These are phyloP conservation scores for Callaeas wilsoni DNA, from an alignment of 2,113 vertebrate species.

Conservation along the genomic window DNA sequence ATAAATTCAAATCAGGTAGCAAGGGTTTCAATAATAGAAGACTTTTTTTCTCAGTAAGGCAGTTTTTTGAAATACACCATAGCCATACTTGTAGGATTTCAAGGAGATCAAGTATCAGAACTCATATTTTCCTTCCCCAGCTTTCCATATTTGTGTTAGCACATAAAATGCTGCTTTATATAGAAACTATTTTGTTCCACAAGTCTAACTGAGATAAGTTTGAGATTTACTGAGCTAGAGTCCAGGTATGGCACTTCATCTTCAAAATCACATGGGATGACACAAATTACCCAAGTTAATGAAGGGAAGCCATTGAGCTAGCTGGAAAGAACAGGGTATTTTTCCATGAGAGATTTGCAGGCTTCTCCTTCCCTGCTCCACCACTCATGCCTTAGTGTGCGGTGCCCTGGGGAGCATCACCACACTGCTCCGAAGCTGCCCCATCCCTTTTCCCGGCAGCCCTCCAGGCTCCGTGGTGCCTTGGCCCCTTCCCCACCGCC, in stretches of 20 bases:
- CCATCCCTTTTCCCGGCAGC: rapidly evolving
- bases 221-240: neutral
- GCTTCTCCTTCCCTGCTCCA: neutral
- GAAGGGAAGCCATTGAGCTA: neutral
- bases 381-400: too few species aligned
- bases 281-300: neutral
- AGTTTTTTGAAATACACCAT: neutral
- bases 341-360: neutral
- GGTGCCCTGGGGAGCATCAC: rapidly evolving
- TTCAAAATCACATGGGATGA: neutral
- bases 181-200: neutral
- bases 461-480: rapidly evolving
- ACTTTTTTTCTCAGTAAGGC: neutral
- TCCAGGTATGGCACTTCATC: neutral
- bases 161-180: neutral
- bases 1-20: constrained; percentile 33
- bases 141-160: neutral
- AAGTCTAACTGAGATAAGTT: neutral
- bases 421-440: neutral
- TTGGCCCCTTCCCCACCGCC: neutral
- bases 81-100: neutral
- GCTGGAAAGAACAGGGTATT: neutral
- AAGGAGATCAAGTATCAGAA: neutral
- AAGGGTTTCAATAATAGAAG: neutral
- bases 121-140: neutral